These are phyloP conservation scores for Alcis repandata DNA, from an alignment of 2,888 invertebrate species.

Conservation along the genomic window DNA sequence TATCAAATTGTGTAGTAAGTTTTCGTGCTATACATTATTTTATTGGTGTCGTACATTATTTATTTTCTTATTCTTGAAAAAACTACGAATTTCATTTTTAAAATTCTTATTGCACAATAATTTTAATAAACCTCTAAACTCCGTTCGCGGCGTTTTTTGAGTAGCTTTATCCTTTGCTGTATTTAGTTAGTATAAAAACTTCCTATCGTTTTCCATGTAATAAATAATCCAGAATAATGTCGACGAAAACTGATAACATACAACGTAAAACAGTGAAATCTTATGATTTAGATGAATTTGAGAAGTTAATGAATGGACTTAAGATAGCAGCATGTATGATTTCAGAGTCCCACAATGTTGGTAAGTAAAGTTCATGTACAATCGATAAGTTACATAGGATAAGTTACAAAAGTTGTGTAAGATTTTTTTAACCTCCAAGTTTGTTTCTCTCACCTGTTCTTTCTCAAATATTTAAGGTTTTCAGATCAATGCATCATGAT, in stretches of 20 bases:
- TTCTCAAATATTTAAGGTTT: neutral
- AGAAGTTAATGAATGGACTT: constrained; percentile 81
- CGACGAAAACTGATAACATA: constrained; percentile 64
- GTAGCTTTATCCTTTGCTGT: too few species aligned
- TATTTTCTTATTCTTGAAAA: too few species aligned
- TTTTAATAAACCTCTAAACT: too few species aligned
- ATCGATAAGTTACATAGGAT: too few species aligned
- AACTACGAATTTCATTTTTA: too few species aligned
- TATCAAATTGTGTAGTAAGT: too few species aligned
- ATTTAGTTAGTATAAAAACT: too few species aligned
- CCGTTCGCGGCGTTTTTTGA: too few species aligned
- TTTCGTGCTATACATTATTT: too few species aligned
- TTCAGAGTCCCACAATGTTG: constrained; percentile 80
- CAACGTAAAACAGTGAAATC: constrained; percentile 78
- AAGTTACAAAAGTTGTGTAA: neutral
- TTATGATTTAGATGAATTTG: constrained; percentile 83
- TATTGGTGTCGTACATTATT: too few species aligned
- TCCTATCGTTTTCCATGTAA: too few species aligned
- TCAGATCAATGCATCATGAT: neutral
- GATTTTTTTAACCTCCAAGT: constrained; percentile 26
- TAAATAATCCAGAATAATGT: constrained; percentile 53
- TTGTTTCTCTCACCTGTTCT: constrained; percentile 3
- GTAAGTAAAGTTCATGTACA: constrained; percentile 73
- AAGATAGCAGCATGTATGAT: constrained; percentile 88
- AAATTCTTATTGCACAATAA: too few species aligned